phyloP scores from a whole-genome alignment of 2,797 vertebrate species.

The Oceanodroma leucorhoa region DNA sequence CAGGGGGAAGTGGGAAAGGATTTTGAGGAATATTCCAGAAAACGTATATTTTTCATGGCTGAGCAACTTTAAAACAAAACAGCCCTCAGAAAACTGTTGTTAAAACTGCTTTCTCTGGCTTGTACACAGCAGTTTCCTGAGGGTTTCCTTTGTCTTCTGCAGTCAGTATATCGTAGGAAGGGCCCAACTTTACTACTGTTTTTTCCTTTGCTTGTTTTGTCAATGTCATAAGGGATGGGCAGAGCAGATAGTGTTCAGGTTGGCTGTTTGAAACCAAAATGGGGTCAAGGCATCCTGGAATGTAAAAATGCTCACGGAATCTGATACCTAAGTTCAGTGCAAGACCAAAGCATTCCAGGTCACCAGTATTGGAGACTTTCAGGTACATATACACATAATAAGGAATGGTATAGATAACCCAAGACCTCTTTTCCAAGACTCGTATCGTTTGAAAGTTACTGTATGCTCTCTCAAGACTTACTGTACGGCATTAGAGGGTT shows the following conservation, averaged over 20 bases:
- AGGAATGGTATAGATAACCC: not conserved
- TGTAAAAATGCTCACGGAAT: not conserved
- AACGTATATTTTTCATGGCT: not conserved
- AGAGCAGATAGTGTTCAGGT: not conserved
- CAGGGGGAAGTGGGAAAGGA: not conserved
- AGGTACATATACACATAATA: not conserved
- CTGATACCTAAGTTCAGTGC: not conserved
- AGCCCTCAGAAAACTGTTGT: not conserved
- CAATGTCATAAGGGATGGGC: not conserved
- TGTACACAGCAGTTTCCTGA: not conserved
- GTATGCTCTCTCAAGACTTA: not conserved
- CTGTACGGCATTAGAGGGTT: not conserved
- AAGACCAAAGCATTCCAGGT: not conserved
- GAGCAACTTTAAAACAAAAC: not conserved
- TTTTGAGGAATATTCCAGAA: not conserved
- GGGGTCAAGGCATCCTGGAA: not conserved
- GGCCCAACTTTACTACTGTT: not conserved
- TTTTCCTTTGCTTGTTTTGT: not conserved
- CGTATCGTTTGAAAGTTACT: rapidly evolving
- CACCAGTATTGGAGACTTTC: not conserved
- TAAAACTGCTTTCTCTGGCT: not conserved
- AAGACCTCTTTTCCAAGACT: not conserved
- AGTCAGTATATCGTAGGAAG: not conserved
- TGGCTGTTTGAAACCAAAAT: not conserved
- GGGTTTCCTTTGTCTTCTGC: not conserved